Conservation (phyloP, 2,797 vertebrate genomes). For the Phataginus tetradactyla region DNA sequence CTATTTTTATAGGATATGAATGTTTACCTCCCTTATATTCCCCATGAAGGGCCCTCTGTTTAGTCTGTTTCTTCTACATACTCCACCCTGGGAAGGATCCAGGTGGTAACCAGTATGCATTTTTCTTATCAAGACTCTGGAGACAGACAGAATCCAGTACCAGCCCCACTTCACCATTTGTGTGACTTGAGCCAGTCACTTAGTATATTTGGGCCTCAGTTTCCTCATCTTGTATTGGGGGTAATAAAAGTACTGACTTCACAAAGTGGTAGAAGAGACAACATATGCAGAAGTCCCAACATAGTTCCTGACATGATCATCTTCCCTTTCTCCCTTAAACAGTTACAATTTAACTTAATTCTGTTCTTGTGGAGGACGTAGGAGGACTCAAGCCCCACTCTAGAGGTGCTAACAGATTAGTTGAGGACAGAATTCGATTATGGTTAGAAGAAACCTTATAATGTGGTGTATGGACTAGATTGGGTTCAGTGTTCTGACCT, state of each 20-base stretch:
- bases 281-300: not conserved
- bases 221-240: not conserved
- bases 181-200: not conserved
- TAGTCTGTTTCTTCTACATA: not conserved
- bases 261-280: conserved; percentile 11
- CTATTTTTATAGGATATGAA: not conserved
- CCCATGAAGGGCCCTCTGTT: not conserved
- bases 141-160: not conserved
- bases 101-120: not conserved
- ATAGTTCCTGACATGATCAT: not conserved
- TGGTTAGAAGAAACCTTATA: not conserved
- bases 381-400: not conserved
- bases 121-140: conserved; percentile 20
- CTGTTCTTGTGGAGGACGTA: conserved; percentile 10
- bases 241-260: not conserved
- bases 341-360: conserved; percentile 21
- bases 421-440: not conserved
- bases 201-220: not conserved
- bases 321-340: not conserved
- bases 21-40: not conserved
- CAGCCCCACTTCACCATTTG: not conserved
- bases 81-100: not conserved
- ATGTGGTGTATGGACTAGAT: not conserved
- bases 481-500: not conserved
- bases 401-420: not conserved